Conservation (phyloP, 1,140 invertebrate species). For the Arctopsyche grandis region DNA sequence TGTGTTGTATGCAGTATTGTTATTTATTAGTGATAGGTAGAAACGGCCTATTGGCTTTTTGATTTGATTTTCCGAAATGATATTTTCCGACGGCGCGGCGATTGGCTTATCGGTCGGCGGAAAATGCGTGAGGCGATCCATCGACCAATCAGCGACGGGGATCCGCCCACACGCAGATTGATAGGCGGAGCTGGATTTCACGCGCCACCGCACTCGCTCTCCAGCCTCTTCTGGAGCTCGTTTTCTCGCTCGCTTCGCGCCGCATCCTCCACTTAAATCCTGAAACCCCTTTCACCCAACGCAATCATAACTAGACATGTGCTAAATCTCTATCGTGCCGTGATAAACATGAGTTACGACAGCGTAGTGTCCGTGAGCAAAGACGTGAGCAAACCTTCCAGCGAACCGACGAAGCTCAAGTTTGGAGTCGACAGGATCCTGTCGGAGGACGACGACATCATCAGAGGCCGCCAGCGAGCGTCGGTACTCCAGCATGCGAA, state of each 20-base stretch:
- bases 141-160: slow-evolving; percentile 11
- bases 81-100: neutral
- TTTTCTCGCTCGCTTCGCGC: neutral
- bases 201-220: slow-evolving; percentile 8
- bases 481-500: neutral
- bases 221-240: slow-evolving; percentile 16
- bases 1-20: too few relatives aligned
- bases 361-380: neutral
- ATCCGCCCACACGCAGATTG: neutral
- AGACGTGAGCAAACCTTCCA: slow-evolving; percentile 31
- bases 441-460: slow-evolving; percentile 47
- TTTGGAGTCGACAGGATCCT: slow-evolving; percentile 62
- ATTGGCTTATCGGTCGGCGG: neutral
- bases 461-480: slow-evolving; percentile 38
- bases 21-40: too few relatives aligned
- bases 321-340: neutral
- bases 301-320: neutral
- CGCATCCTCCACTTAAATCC: neutral
- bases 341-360: neutral
- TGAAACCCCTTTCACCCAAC: neutral
- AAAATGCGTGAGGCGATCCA: neutral
- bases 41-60: too few relatives aligned
- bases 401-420: slow-evolving; percentile 57
- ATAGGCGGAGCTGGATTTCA: neutral
- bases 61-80: too few relatives aligned